phyloP scores from a whole-genome alignment of 2,888 invertebrate species.

The Clanis bilineata region DNA sequence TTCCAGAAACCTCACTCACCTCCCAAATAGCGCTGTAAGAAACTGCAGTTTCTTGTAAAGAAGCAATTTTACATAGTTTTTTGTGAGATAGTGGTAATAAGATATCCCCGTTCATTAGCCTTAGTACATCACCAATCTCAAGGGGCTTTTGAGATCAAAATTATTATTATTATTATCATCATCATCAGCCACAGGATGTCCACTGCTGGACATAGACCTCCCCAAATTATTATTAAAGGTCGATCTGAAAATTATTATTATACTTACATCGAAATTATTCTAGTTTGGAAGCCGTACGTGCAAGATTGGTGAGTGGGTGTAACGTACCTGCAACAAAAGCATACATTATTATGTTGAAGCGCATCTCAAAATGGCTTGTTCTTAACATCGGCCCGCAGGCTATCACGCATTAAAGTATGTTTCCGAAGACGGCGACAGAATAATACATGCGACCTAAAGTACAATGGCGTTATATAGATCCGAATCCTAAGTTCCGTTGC shows the following conservation, averaged over 20 bases:
- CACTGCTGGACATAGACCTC: too few species aligned
- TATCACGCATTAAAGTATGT: not conserved
- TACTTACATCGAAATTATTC: slow-evolving; percentile 3
- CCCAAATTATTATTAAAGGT: too few species aligned
- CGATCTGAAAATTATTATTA: too few species aligned
- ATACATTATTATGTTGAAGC: slow-evolving; percentile 8
- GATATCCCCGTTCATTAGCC: not conserved
- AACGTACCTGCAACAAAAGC: slow-evolving; percentile 12
- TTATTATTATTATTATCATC: too few species aligned
- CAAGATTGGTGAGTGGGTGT: not conserved
- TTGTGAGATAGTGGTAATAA: too few species aligned
- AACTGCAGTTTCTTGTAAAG: too few species aligned
- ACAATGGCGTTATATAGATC: too few species aligned
- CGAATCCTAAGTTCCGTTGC: too few species aligned
- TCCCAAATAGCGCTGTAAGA: too few species aligned
- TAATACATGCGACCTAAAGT: not conserved
- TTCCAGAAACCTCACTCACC: too few species aligned
- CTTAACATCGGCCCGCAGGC: not conserved
- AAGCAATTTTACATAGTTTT: too few species aligned
- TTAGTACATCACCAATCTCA: not conserved
- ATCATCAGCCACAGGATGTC: too few species aligned
- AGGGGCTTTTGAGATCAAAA: not conserved
- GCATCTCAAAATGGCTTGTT: slow-evolving; percentile 4
- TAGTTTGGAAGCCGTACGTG: not conserved
- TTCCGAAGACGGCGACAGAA: not conserved